A percentile compares a stretch with the other conserved stretches of the same genome.
Evolutionary conservation across 2,797 vertebrate genomes (phyloP).

Genomic region (Bradypus variegatus): DNA sequence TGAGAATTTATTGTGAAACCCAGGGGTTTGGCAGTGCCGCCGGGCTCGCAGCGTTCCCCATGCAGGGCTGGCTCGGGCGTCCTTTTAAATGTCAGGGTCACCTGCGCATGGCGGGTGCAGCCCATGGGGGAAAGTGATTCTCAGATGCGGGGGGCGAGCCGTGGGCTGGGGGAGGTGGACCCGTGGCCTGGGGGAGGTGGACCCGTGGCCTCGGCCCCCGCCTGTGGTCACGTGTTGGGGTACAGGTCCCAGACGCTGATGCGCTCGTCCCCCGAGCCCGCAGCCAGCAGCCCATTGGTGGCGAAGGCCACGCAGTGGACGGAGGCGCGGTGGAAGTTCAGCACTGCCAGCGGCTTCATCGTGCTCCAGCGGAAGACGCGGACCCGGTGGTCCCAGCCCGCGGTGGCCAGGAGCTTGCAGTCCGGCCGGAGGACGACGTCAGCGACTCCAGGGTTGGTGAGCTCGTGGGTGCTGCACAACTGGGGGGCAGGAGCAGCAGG

Average conservation of each 20-base stretch:
- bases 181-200: too few species aligned
- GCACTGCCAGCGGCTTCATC: constrained; percentile 86
- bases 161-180: not conserved
- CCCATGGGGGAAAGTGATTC: not conserved
- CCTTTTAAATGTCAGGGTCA: not conserved
- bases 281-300: constrained; percentile 83
- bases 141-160: not conserved
- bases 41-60: not conserved
- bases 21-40: not conserved
- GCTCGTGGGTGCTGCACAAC: constrained; percentile 75
- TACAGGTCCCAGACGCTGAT: constrained; percentile 89
- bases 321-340: constrained; percentile 87
- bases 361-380: constrained; percentile 91
- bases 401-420: constrained; percentile 84
- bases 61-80: not conserved
- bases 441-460: constrained; percentile 90
- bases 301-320: constrained; percentile 87
- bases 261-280: constrained; percentile 90
- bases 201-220: too few species aligned
- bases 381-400: constrained; percentile 91
- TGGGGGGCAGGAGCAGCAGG: constrained; percentile 58
- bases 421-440: constrained; percentile 85
- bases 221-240: not conserved
- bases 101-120: not conserved
- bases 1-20: constrained; percentile 39